Conservation (phyloP, 2,113 vertebrate species). For the Martes martes region DNA sequence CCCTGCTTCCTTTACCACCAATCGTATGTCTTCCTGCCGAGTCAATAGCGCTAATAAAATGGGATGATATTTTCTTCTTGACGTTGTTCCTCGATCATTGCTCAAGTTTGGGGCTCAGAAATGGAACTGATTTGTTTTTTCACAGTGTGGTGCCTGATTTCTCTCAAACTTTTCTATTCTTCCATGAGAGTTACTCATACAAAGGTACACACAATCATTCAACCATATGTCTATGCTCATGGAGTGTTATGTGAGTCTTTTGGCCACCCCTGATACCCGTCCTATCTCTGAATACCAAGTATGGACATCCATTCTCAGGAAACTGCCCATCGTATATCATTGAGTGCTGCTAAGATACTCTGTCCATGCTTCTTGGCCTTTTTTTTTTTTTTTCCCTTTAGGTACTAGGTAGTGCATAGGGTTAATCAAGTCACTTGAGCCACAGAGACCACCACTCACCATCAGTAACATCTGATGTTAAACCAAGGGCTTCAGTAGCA, state of each 20-base stretch:
- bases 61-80: background rate
- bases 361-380: background rate
- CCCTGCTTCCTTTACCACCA: background rate
- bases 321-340: background rate
- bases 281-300: background rate
- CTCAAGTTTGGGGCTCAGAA: background rate
- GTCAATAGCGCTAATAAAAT: background rate
- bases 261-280: background rate
- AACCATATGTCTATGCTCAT: background rate
- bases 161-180: background rate
- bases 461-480: background rate
- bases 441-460: background rate
- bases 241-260: background rate
- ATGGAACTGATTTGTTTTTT: background rate
- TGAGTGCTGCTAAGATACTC: background rate
- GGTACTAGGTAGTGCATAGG: no score
- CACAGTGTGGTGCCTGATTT: background rate
- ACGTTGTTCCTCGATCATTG: background rate
- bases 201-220: background rate
- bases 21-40: background rate
- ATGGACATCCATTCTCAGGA: background rate
- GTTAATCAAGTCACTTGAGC: background rate
- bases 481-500: background rate
- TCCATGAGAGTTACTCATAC: background rate
- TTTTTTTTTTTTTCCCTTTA: background rate